Percentiles rank a stretch among this genome's conserved stretches.
phyloP scores from a whole-genome alignment of 2,797 vertebrate species.

The Coreius guichenoti region DNA sequence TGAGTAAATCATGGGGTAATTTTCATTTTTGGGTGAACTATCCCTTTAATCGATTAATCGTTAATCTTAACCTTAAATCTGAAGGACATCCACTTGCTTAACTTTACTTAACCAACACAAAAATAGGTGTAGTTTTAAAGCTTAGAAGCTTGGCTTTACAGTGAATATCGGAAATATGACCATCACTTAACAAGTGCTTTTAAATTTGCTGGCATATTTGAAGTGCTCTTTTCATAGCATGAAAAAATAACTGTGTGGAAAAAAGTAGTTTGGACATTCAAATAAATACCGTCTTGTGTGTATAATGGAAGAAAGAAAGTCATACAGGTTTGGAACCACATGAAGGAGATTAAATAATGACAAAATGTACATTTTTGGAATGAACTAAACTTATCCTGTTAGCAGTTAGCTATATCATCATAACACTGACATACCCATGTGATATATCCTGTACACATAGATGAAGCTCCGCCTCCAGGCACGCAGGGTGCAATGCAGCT shows the following conservation, averaged over 20 bases:
- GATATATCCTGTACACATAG: slow-evolving; percentile 64
- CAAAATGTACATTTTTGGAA: not conserved
- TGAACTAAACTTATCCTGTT: not conserved
- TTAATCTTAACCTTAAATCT: not conserved
- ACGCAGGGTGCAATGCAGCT: slow-evolving; percentile 96
- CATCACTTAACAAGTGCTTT: not conserved
- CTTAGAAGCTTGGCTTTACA: not conserved
- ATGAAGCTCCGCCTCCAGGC: slow-evolving; percentile 81
- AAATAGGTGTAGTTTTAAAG: not conserved
- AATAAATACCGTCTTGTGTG: not conserved
- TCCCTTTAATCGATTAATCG: not conserved
- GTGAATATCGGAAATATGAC: not conserved
- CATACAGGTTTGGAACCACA: not conserved
- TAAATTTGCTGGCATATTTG: not conserved
- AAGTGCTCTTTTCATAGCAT: not conserved
- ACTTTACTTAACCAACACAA: not conserved
- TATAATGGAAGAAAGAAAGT: not conserved
- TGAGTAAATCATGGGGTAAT: too few species aligned
- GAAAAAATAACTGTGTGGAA: not conserved
- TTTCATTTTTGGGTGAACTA: too few species aligned
- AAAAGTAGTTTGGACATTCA: not conserved
- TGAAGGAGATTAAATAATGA: not conserved
- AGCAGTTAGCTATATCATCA: too few species aligned
- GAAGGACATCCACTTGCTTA: not conserved
- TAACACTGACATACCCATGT: not conserved